These are phyloP conservation scores for Drosophila insularis DNA, from an alignment of 1,140 invertebrate species.

Conservation along the genomic window DNA sequence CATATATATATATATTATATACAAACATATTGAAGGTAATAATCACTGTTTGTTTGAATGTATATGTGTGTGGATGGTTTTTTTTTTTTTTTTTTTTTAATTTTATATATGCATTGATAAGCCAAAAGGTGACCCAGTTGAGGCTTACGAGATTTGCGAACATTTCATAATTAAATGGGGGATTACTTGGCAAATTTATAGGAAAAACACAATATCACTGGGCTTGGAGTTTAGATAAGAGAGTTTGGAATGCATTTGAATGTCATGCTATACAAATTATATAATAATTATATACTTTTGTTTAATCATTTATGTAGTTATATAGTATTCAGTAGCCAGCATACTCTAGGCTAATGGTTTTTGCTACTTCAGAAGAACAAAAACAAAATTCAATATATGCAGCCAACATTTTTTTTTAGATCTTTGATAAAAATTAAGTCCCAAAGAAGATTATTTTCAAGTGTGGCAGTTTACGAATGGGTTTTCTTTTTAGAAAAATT, in stretches of 20 bases:
- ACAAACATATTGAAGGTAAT: constrained; percentile 25
- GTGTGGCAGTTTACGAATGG: no score
- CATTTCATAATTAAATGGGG: constrained; percentile 16
- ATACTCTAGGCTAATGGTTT: no score
- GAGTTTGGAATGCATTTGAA: not conserved
- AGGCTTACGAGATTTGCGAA: constrained; percentile 34
- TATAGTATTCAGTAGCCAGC: no score
- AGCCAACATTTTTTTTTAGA: no score
- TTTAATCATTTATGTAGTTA: no score
- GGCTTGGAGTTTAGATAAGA: constrained; percentile 1
- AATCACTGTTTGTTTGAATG: not conserved
- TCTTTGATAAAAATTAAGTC: no score
- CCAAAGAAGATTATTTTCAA: no score
- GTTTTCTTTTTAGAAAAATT: no score
- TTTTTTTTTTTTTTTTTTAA: constrained; percentile 23
- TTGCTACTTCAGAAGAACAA: no score
- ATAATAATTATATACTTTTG: no score
- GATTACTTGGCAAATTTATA: constrained; percentile 4
- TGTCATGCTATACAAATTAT: not conserved
- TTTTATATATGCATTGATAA: constrained; percentile 57
- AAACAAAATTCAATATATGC: no score
- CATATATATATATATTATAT: constrained; percentile 19
- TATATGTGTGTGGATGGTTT: constrained; percentile 11
- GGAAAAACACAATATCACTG: not conserved
- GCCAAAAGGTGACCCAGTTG: constrained; percentile 73